Percentiles rank a stretch among this genome's conserved stretches.
phyloP scores from a whole-genome alignment of 2,888 invertebrate genomes.

The Sussaba pulchella region DNA sequence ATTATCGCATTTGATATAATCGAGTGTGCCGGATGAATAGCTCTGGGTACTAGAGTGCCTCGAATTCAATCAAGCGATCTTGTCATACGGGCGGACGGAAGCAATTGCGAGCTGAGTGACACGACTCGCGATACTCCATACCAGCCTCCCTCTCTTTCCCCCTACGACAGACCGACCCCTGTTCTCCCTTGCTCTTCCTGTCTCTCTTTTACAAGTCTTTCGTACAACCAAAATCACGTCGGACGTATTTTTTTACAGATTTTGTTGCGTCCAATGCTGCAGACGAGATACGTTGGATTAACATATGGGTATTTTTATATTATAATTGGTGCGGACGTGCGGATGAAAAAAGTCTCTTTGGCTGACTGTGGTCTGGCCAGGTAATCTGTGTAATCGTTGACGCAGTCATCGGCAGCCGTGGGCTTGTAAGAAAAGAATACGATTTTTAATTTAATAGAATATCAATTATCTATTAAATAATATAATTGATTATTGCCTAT shows the following conservation, averaged over 20 bases:
- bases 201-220: neutral
- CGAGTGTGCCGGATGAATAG: constrained; percentile 66
- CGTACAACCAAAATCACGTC: neutral
- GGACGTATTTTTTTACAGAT: neutral
- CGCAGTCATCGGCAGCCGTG: too few relatives aligned
- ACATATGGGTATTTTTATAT: too few relatives aligned
- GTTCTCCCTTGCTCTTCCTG: neutral
- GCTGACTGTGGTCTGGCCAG: too few relatives aligned
- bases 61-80: constrained; percentile 69
- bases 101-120: constrained; percentile 70
- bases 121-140: constrained; percentile 50
- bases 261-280: neutral
- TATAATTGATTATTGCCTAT: too few relatives aligned
- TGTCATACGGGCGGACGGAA: constrained; percentile 72
- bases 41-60: constrained; percentile 15
- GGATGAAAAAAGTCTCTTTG: too few relatives aligned
- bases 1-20: constrained; percentile 30
- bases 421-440: too few relatives aligned
- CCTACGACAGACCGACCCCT: too few relatives aligned
- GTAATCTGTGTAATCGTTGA: too few relatives aligned
- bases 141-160: neutral
- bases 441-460: too few relatives aligned
- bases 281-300: too few relatives aligned
- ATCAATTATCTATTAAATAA: too few relatives aligned
- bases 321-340: too few relatives aligned